These are phyloP conservation scores for Brachynemurus nebulosus DNA, from an alignment of 2,888 invertebrate species.

Conservation along the genomic window DNA sequence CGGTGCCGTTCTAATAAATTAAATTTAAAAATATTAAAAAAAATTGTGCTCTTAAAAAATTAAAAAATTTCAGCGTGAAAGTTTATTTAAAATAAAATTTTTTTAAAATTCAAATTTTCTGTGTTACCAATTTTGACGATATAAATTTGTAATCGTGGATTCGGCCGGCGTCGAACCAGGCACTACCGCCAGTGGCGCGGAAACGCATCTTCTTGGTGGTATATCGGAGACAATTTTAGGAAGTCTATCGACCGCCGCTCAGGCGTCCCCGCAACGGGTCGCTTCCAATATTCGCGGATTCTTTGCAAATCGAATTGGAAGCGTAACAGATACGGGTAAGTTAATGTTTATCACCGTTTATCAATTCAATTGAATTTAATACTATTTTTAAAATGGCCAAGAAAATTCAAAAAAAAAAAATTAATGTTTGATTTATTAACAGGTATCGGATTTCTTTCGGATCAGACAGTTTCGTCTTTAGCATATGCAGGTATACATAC, in stretches of 20 bases:
- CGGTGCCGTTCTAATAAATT: neutral
- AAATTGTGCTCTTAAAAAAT: no score
- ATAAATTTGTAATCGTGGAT: constrained; percentile 27
- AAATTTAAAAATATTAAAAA: no score
- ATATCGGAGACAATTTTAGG: constrained; percentile 53
- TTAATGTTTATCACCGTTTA: no score
- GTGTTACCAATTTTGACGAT: neutral
- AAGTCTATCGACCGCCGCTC: constrained; percentile 37
- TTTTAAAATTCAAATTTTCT: neutral
- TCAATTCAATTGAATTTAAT: no score
- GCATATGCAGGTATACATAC: no score
- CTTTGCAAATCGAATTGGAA: constrained; percentile 51
- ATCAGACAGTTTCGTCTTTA: no score
- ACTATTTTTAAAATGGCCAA: no score
- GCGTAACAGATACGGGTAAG: constrained; percentile 61
- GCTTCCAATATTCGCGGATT: constrained; percentile 61
- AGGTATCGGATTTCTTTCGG: no score
- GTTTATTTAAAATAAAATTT: constrained; percentile 2
- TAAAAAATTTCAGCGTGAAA: neutral
- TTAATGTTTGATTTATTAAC: no score
- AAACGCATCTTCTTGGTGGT: constrained; percentile 42
- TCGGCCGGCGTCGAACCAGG: constrained; percentile 24
- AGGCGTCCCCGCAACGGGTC: constrained; percentile 46
- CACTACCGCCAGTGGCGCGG: constrained; percentile 25
- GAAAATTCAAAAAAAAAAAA: no score